phyloP scores from a whole-genome alignment of 1,140 invertebrate species.

The Bombus impatiens region DNA sequence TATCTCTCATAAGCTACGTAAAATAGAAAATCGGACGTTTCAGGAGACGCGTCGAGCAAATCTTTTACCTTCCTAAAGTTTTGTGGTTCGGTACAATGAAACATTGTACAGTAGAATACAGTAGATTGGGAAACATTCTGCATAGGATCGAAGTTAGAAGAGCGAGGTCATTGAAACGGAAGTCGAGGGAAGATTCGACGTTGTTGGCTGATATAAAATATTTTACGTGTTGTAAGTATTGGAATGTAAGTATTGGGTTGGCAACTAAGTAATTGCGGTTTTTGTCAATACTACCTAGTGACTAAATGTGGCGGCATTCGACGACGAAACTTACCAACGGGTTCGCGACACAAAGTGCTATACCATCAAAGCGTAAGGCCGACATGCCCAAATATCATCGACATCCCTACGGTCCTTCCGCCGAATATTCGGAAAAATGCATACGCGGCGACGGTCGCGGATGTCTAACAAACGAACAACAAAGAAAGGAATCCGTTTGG shows the following conservation, averaged over 20 bases:
- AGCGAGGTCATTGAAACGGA: background rate
- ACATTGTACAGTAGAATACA: background rate
- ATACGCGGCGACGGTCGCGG: no score
- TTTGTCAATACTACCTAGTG: no score
- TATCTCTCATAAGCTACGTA: background rate
- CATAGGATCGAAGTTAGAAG: background rate
- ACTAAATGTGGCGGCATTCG: no score
- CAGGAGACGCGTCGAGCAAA: background rate
- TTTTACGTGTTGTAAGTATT: background rate
- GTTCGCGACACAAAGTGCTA: no score
- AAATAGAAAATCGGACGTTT: background rate
- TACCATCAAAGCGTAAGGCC: no score
- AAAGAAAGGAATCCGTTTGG: no score
- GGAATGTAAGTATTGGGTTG: background rate
- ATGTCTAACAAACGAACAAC: no score
- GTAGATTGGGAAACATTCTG: background rate
- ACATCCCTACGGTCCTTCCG: no score
- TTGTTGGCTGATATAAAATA: background rate
- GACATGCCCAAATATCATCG: no score
- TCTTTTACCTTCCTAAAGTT: background rate
- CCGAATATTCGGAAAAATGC: no score
- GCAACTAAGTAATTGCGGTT: no score
- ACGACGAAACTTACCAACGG: no score
- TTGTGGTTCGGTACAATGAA: background rate
- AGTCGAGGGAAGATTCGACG: background rate